phyloP scores from a whole-genome alignment of 2,888 invertebrate genomes.

The Orthonevra nobilis region DNA sequence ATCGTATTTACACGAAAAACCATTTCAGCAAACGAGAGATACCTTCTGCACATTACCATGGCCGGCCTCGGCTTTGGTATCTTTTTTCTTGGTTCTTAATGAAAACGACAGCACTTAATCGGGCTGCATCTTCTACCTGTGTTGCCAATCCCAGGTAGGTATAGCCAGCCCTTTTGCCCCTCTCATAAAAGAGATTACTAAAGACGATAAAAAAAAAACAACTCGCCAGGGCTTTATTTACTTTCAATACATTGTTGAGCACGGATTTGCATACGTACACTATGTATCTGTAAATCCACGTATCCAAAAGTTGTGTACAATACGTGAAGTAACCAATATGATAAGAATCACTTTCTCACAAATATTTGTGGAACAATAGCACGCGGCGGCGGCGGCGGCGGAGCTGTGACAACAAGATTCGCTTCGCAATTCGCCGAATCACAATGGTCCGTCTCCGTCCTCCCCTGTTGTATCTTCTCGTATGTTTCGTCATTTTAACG shows the following conservation, averaged over 20 bases:
- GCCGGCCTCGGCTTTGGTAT: slow-evolving; percentile 6
- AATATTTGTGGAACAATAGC: slow-evolving; percentile 18
- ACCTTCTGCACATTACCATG: too few species aligned
- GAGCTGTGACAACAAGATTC: not conserved
- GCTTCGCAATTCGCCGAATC: slow-evolving; percentile 22
- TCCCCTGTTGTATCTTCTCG: slow-evolving; percentile 17
- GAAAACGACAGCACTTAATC: slow-evolving; percentile 52
- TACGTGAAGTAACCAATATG: not conserved
- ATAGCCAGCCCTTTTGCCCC: slow-evolving; percentile 35
- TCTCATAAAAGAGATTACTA: too few species aligned
- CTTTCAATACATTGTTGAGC: slow-evolving; percentile 11
- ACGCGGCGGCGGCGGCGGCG: not conserved
- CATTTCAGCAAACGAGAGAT: slow-evolving; percentile 42
- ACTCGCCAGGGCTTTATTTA: slow-evolving; percentile 12
- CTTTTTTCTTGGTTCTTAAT: slow-evolving; percentile 25
- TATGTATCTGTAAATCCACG: too few species aligned
- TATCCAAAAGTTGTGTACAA: too few species aligned
- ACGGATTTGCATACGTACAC: slow-evolving; percentile 37
- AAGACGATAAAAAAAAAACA: too few species aligned
- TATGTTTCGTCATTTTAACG: slow-evolving; percentile 50
- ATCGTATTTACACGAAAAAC: slow-evolving; percentile 52
- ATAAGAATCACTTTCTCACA: slow-evolving; percentile 58
- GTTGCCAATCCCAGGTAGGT: slow-evolving; percentile 10
- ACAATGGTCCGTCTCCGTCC: not conserved
- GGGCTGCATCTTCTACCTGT: slow-evolving; percentile 19